Evolutionary conservation across 2,888 invertebrate genomes (phyloP), one percentile per base, ranked within the genome.

Genomic region (Ptilodon capucinus): DNA sequence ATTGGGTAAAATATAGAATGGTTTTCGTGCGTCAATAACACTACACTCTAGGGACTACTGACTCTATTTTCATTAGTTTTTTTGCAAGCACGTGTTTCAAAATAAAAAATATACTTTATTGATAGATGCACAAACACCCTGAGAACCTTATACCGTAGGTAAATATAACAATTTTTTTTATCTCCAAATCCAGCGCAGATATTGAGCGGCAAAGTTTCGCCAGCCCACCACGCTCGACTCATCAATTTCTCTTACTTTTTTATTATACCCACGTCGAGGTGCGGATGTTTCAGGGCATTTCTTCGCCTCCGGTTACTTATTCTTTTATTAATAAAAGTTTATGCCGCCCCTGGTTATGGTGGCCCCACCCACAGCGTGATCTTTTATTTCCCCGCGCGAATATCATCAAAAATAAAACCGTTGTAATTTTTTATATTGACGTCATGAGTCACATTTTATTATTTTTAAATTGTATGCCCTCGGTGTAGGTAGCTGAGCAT

Each of bases 241-340:
- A 82, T 84, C 84, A 81, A 82, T 84, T 83, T 77, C 71, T 74
- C 70, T 79, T 79, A 80, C 75, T 71, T 81, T 68, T 74, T 81
- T 83, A 82, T 83, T 81, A 84, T 72, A 74, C 72, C 78, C 76
- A 60, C 71, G 78, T 70, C 64, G 68, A 64, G 64, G 54, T 65
- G 69, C 70, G 68, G 75, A 78, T 79, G 73, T 78, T 81, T 74
- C 72, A 71, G 69, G 71, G 70, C 71, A 73, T 82, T 80, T 71
- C 70, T 67, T 48, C 53, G 70, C 66, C 64, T 69, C 62, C 76
- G 72, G 75, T 79, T 77, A 74, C 79, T 84, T 81, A 79, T 80
- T 79, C 74, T 81, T 85, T 86, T 84, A 85, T 84, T 86, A 86
- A 82, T 82, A 84, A 84, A 84, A 83, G 74, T 84, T 83, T 77